Base-by-base conservation (phyloP, 2,113 vertebrate genomes). In the Arizona elegans region DNA sequence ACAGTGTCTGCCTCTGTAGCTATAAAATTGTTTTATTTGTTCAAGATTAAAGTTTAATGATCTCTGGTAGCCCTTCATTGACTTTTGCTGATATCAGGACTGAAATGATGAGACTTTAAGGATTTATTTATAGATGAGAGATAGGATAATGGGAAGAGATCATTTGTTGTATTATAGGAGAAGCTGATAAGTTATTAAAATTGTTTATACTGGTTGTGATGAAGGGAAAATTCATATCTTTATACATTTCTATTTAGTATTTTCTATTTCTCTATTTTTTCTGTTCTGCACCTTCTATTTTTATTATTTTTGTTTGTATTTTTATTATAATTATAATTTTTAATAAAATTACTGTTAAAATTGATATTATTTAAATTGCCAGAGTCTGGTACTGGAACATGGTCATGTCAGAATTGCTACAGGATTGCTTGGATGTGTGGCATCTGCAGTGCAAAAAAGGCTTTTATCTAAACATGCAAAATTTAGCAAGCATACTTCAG, bases 391-490 rank as follows among this genome's bases (percentile, higher is more conserved):
- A 93, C 70, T 52, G 59, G 86, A 92, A 93, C 92, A 91, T 94
- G 94, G 95, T 92, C 95, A 92, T 87, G 94, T 96, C 95, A 94
- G 94, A 94, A 93, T 96, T 88, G 90, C 95, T 94, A 92, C 94
- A 43, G 92, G 86, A 91, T 93, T 90, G 89, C 93, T 93, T 52
- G 86, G 93, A 95, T 92, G 93, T 38, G 58, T 93, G 43, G 29
- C 70, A 65, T 94, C 81, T 90, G 86, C 54, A 81, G 93, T 92
- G 93, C 75, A 88, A 91, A 88, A 91, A 56, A 92, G 93, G 90
- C 89, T 70, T 90, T 38, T 5, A 26, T 2, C 58, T 90, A 12
- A 92, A 91, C 90, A 52, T 86, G 81, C 93, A 93, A 10, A 93
- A 87, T 90, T 47, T 62, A 86, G 33, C 88, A 15, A 90, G 59